Evolutionary conservation across 2,113 vertebrate genomes (phyloP).

Genomic region (Ardeotis arabs): DNA sequence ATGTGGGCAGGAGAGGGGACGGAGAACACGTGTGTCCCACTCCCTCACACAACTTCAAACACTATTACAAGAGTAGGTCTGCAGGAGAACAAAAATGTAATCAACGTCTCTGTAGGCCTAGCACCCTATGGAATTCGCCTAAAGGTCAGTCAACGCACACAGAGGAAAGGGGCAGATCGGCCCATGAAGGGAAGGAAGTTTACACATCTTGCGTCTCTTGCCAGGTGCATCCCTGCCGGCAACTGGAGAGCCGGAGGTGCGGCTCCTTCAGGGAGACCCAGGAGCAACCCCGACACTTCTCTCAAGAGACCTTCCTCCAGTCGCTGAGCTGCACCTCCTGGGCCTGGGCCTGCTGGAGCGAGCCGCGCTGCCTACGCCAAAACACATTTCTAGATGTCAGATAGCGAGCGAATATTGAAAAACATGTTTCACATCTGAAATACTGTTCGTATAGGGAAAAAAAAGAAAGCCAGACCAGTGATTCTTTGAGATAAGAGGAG

Average conservation of each 20-base stretch:
- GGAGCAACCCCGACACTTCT: background rate
- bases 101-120: background rate
- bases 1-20: rapidly evolving
- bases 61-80: background rate
- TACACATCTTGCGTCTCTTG: background rate
- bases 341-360: background rate
- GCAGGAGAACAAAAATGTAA: background rate
- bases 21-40: background rate
- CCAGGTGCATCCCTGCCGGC: background rate
- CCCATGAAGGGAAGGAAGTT: background rate
- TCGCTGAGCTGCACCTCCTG: background rate
- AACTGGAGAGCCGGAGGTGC: rapidly evolving
- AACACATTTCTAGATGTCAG: background rate
- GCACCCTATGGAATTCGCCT: background rate
- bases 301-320: background rate
- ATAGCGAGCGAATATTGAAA: background rate
- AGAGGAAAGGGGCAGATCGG: background rate
- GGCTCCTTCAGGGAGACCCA: background rate
- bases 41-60: background rate
- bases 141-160: background rate
- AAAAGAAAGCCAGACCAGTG: background rate
- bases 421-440: background rate
- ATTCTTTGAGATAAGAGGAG: background rate
- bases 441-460: background rate
- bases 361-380: rapidly evolving